These are phyloP conservation scores for Ciconia boyciana DNA, from an alignment of 2,113 vertebrate genomes.

Conservation along the genomic window DNA sequence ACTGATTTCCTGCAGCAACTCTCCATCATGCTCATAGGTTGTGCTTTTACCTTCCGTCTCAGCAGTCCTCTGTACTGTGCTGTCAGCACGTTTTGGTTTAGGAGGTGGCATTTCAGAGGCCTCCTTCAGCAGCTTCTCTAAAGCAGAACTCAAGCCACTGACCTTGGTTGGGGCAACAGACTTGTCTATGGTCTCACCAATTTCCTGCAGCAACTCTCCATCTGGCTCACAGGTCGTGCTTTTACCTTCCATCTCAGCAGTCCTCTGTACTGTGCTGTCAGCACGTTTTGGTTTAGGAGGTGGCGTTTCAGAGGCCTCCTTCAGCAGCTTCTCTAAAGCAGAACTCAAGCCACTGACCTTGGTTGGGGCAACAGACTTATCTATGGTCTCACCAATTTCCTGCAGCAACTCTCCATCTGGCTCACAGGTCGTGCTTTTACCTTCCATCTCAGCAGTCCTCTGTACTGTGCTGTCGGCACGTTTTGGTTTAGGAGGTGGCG, in stretches of 20 bases:
- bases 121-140: slow-evolving; percentile 16
- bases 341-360: background rate
- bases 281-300: background rate
- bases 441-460: background rate
- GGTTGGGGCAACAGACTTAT: background rate
- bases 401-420: background rate
- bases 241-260: background rate
- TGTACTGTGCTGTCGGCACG: rapidly evolving
- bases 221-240: rapidly evolving
- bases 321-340: background rate
- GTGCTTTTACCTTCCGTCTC: background rate
- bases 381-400: slow-evolving; percentile 17
- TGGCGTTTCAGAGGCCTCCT: background rate
- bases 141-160: background rate
- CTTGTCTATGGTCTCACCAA: slow-evolving; percentile 6
- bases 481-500: background rate
- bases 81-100: rapidly evolving
- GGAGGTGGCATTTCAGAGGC: background rate
- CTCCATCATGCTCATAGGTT: background rate
- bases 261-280: rapidly evolving
- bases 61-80: background rate
- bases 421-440: background rate
- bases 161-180: background rate
- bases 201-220: background rate
- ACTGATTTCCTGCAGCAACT: background rate